phyloP scores from a whole-genome alignment of 2,113 vertebrate species.

The Epinephelus cyanopodus region DNA sequence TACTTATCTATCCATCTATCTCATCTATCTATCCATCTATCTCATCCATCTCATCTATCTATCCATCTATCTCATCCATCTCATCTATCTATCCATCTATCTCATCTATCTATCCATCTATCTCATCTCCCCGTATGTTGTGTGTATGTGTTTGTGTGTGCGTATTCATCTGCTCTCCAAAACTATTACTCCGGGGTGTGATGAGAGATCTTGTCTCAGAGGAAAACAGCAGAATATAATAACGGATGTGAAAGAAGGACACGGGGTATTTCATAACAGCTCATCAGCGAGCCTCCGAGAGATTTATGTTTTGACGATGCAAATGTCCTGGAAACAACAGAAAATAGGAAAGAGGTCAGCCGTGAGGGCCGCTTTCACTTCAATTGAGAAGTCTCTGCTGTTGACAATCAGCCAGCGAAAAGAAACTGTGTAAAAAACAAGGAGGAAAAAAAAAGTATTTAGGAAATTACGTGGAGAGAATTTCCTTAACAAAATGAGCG shows the following conservation, averaged over 20 bases:
- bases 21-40: neutral
- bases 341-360: neutral
- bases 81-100: neutral
- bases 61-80: neutral
- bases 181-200: conserved; percentile 3
- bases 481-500: neutral
- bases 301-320: conserved; percentile 13
- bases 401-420: conserved; percentile 4
- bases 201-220: conserved; percentile 35
- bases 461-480: neutral
- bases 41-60: too few relatives aligned
- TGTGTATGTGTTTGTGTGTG: neutral
- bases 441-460: conserved; percentile 4
- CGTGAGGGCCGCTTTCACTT: neutral
- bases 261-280: neutral
- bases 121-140: too few relatives aligned
- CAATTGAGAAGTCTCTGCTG: neutral
- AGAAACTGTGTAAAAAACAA: neutral
- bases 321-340: conserved; percentile 4
- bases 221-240: conserved; percentile 32
- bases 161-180: conserved; percentile 8
- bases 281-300: conserved; percentile 18
- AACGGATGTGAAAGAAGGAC: conserved; percentile 14
- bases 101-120: too few relatives aligned
- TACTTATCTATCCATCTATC: neutral